These are phyloP conservation scores for Sphaerodactylus townsendi DNA, from an alignment of 2,113 vertebrate species.

Conservation along the genomic window DNA sequence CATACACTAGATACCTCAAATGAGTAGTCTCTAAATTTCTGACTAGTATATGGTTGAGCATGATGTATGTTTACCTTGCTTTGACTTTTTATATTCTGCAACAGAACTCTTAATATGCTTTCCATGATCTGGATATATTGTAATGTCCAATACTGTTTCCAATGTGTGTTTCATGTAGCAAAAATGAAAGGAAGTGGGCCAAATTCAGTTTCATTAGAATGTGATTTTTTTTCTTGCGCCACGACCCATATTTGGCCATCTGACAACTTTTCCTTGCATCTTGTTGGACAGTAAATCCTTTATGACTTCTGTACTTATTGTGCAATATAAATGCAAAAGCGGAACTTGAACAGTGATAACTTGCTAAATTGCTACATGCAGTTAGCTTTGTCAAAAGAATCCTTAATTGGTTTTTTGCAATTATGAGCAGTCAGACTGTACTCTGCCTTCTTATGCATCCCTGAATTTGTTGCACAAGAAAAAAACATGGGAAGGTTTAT, in stretches of 20 bases:
- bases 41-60: conserved; percentile 54
- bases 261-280: not conserved
- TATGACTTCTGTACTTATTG: not conserved
- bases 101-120: conserved; percentile 50
- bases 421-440: not conserved
- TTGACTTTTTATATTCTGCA: conserved; percentile 60
- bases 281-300: conserved; percentile 3
- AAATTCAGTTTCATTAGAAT: conserved; percentile 34
- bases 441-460: too few species aligned
- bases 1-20: not conserved
- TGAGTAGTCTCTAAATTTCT: conserved; percentile 31
- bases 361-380: not conserved
- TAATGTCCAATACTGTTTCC: conserved; percentile 57
- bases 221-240: conserved; percentile 16
- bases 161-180: conserved; percentile 40
- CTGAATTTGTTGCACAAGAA: not conserved
- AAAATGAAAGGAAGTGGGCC: conserved; percentile 20
- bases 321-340: not conserved
- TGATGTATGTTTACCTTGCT: conserved; percentile 43
- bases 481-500: not conserved
- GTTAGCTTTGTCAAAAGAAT: not conserved
- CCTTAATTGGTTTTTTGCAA: not conserved
- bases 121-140: conserved; percentile 58
- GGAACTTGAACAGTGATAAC: not conserved
- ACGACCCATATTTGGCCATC: conserved; percentile 11